Evolutionary conservation across 2,888 invertebrate species (phyloP).

Genomic region (Strigamia crassipes): DNA sequence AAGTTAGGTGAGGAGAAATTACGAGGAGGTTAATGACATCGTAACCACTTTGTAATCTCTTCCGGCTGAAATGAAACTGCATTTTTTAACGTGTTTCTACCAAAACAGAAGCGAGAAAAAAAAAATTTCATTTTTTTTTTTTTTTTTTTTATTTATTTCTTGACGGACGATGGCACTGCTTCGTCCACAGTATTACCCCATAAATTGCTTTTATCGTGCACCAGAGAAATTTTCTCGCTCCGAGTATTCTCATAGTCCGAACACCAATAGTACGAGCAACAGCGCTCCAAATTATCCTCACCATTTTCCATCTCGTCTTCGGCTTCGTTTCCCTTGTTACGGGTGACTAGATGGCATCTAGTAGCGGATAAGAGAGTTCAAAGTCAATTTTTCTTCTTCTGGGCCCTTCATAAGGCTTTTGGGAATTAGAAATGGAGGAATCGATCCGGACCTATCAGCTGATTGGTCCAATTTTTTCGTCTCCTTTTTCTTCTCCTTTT

Average conservation of each 20-base stretch:
- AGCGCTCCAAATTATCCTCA: constrained; percentile 37
- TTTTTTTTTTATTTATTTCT: neutral
- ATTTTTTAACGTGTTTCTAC: constrained; percentile 1
- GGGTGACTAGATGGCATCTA: constrained; percentile 38
- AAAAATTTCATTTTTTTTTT: neutral
- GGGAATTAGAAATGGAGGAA: constrained; percentile 24
- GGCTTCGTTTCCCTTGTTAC: constrained; percentile 15
- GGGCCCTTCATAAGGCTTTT: neutral
- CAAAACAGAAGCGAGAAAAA: neutral
- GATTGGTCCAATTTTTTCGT: constrained; percentile 2
- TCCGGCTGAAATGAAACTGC: neutral
- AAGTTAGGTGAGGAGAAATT: neutral
- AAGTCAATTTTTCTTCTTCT: constrained; percentile 7
- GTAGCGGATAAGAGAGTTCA: constrained; percentile 20
- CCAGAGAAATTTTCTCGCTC: constrained; percentile 37
- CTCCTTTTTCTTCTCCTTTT: neutral
- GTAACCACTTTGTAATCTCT: constrained; percentile 2
- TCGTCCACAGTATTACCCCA: constrained; percentile 32
- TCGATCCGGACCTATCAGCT: neutral
- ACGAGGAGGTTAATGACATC: neutral
- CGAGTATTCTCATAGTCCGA: constrained; percentile 13
- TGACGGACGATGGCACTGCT: constrained; percentile 31
- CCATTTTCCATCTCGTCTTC: constrained; percentile 35
- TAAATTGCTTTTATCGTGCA: constrained; percentile 34
- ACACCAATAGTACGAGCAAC: constrained; percentile 36